phyloP scores from a whole-genome alignment of 2,888 invertebrate genomes.

The Argyresthia goedartella region DNA sequence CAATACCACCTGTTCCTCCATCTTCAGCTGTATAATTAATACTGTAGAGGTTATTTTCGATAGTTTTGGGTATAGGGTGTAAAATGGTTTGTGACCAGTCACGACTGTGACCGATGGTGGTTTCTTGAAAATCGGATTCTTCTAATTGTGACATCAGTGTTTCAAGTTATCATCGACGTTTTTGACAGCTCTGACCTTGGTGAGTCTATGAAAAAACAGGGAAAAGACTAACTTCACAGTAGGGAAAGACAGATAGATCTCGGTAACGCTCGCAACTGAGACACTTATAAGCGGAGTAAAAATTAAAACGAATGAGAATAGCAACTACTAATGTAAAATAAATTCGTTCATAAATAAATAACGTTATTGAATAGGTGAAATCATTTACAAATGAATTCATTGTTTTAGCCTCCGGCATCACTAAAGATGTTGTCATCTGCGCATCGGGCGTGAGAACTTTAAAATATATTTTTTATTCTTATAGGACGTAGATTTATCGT shows the following conservation, averaged over 20 bases:
- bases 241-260: no score
- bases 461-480: no score
- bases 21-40: neutral
- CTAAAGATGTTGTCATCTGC: no score
- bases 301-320: no score
- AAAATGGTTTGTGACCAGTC: neutral
- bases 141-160: conserved; percentile 61
- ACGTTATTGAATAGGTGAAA: neutral
- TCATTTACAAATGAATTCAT: neutral
- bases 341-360: conserved; percentile 10
- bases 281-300: no score
- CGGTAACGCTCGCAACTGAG: no score
- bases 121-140: conserved; percentile 26
- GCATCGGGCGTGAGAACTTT: no score
- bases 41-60: neutral
- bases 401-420: no score
- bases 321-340: no score
- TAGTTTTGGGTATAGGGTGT: neutral
- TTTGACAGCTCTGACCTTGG: conserved; percentile 36
- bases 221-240: no score
- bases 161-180: conserved; percentile 47
- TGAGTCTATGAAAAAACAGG: no score
- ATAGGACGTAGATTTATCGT: no score
- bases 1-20: neutral
- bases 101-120: conserved; percentile 13